Conservation (phyloP, 2,888 invertebrate species). For the Macrostomum cliftonense region DNA sequence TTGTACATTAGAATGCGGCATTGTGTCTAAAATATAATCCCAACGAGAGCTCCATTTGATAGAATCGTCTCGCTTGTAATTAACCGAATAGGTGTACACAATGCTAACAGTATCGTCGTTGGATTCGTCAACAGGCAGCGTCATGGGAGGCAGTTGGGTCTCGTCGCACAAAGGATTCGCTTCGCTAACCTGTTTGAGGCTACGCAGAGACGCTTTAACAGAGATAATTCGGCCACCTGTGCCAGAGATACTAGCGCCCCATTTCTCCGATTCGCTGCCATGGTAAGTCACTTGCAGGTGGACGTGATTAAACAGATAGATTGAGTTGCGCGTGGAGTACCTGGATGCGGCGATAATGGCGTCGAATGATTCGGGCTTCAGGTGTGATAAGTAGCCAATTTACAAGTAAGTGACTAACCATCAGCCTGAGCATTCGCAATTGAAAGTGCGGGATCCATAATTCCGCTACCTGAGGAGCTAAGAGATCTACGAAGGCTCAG, state of each 20-base stretch:
- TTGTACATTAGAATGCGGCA: conserved; percentile 93
- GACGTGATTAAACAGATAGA: conserved; percentile 88
- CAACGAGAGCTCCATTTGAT: conserved; percentile 94
- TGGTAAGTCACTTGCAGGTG: conserved; percentile 73
- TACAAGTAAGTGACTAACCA: no score
- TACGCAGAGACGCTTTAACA: conserved; percentile 26
- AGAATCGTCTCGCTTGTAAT: conserved; percentile 44
- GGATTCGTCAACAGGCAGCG: no score
- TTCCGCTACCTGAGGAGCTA: no score
- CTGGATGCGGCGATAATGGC: no score
- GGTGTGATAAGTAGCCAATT: no score
- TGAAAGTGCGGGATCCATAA: no score
- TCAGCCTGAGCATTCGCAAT: no score
- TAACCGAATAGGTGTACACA: conserved; percentile 67
- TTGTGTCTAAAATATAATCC: conserved; percentile 95
- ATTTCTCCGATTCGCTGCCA: conserved; percentile 65
- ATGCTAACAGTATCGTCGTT: conserved; percentile 35
- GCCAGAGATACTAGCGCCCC: conserved; percentile 58
- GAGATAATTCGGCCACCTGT: conserved; percentile 66
- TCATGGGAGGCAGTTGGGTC: no score
- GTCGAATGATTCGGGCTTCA: no score
- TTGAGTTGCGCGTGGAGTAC: conserved; percentile 39
- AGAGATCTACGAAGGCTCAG: no score
- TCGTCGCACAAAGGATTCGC: no score
- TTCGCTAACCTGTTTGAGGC: no score